Evolutionary conservation across 2,888 invertebrate species (phyloP).

Genomic region (Leptopilina drosophilae): DNA sequence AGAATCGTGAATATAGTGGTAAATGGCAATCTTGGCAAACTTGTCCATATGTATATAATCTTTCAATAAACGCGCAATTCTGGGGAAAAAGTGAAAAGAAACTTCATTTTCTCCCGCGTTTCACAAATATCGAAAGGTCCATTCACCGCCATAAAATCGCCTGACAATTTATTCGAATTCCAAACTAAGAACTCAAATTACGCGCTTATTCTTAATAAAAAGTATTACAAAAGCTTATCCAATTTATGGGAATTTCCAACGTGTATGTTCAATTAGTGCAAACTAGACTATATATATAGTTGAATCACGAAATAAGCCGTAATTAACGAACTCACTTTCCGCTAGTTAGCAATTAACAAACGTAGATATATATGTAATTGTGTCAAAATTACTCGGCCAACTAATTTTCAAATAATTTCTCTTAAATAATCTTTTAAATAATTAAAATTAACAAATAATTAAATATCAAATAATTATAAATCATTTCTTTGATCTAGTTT

Average conservation of each 20-base stretch:
- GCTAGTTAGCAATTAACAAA: neutral
- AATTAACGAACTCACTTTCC: slow-evolving; percentile 12
- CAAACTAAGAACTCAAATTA: slow-evolving; percentile 8
- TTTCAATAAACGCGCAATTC: no score
- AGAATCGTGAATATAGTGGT: no score
- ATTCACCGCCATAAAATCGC: neutral
- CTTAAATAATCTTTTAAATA: no score
- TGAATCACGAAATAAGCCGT: neutral
- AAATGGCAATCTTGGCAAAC: no score
- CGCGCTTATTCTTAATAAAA: neutral
- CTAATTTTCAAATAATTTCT: neutral
- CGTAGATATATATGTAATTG: neutral
- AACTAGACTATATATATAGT: neutral
- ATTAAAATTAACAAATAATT: no score
- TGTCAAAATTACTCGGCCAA: neutral
- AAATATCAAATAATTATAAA: no score
- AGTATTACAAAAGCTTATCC: slow-evolving; percentile 10
- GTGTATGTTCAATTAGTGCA: neutral
- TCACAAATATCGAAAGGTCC: slow-evolving; percentile 6
- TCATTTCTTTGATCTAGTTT: no score
- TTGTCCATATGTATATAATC: no score
- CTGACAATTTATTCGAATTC: neutral
- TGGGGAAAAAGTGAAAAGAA: no score
- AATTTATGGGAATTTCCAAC: slow-evolving; percentile 30
- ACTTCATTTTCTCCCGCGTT: neutral